Evolutionary conservation across 2,113 vertebrate species (phyloP).

Genomic region (Pteruthius melanotis): DNA sequence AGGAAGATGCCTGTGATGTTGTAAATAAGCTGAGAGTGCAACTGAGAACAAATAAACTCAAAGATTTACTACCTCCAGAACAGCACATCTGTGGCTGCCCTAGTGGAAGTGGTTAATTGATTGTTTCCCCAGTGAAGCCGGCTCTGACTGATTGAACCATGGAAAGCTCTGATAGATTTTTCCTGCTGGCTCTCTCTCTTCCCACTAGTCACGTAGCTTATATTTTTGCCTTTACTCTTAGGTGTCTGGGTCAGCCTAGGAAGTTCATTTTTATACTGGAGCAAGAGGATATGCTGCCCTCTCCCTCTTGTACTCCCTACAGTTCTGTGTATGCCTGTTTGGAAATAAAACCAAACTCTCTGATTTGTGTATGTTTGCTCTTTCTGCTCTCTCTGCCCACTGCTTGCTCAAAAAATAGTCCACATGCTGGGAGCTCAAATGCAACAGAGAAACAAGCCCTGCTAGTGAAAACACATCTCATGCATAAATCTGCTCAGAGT

Average conservation of each 20-base stretch:
- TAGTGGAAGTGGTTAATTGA: constrained; percentile 41
- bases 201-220: background rate
- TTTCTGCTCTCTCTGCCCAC: background rate
- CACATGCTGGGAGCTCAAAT: background rate
- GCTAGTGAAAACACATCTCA: background rate
- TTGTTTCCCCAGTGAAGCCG: constrained; percentile 28
- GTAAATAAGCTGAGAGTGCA: background rate
- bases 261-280: background rate
- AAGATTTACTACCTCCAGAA: constrained; percentile 19
- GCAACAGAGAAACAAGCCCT: background rate
- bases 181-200: constrained; percentile 39
- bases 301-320: background rate
- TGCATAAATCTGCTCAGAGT: background rate
- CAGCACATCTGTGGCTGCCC: background rate
- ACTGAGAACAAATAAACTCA: background rate
- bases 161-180: constrained; percentile 59
- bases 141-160: constrained; percentile 45
- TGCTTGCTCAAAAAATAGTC: background rate
- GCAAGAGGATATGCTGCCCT: background rate
- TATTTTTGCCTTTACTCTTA: constrained; percentile 25
- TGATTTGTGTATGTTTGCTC: background rate
- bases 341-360: background rate
- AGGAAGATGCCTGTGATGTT: background rate
- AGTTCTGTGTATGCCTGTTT: background rate
- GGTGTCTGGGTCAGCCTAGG: background rate